Conservation (phyloP, 2,113 vertebrate genomes). For the Phycodurus eques region DNA sequence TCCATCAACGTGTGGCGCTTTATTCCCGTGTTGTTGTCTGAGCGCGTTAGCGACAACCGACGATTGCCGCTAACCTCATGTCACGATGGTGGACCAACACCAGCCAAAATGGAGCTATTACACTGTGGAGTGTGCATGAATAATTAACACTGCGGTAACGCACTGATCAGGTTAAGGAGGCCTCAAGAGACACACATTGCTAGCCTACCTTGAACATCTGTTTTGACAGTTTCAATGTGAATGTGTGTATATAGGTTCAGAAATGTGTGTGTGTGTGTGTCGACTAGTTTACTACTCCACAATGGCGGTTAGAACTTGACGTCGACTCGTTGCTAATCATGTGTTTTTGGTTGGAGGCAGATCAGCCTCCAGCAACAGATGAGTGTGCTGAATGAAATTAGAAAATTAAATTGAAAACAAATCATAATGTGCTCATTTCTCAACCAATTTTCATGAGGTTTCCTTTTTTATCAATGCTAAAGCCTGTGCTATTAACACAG, state of each 20-base stretch:
- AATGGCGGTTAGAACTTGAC: background rate
- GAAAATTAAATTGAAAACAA: no score
- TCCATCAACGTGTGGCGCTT: conserved; percentile 58
- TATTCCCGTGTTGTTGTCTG: conserved; percentile 59
- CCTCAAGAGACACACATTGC: conserved; percentile 30
- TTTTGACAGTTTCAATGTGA: conserved; percentile 13
- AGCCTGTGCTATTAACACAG: no score
- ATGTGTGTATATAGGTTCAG: background rate
- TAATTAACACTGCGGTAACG: conserved; percentile 51
- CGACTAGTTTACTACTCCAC: background rate
- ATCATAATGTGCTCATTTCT: no score
- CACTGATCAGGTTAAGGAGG: conserved; percentile 49
- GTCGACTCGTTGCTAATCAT: no score
- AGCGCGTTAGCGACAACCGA: conserved; percentile 52
- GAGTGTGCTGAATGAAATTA: background rate
- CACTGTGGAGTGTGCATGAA: conserved; percentile 39
- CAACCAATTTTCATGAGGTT: no score
- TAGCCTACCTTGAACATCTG: conserved; percentile 10
- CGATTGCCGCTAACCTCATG: conserved; percentile 22
- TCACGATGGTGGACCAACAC: conserved; percentile 36
- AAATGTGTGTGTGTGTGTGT: background rate
- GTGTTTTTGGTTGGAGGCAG: no score
- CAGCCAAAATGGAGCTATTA: conserved; percentile 35
- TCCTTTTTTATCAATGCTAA: no score
- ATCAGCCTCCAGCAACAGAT: background rate